phyloP scores from a whole-genome alignment of 2,888 invertebrate species.

The Orthonychiurus folsomi region DNA sequence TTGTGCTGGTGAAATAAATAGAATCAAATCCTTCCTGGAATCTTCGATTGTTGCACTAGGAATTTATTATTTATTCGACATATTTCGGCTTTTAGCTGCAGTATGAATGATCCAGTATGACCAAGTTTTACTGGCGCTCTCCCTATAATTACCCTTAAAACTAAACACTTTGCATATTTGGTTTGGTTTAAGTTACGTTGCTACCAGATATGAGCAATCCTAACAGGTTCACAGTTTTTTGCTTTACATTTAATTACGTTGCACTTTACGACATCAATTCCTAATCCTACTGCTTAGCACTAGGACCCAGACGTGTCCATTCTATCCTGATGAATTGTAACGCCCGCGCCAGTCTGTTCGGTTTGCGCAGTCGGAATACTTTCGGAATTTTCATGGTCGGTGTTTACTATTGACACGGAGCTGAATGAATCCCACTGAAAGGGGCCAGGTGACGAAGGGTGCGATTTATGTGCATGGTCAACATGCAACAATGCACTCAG shows the following conservation, averaged over 20 bases:
- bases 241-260: not conserved
- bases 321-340: conserved; percentile 29
- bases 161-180: not conserved
- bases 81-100: not conserved
- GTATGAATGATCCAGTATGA: no score
- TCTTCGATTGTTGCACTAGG: not conserved
- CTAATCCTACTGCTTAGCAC: no score
- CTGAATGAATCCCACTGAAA: conserved; percentile 6
- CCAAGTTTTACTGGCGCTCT: no score
- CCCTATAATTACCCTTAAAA: no score
- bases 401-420: not conserved
- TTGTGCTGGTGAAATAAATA: no score
- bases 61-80: no score
- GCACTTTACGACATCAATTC: no score
- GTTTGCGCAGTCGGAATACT: not conserved
- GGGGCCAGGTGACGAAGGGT: conserved; percentile 20
- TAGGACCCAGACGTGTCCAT: conserved; percentile 35
- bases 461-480: conserved; percentile 20
- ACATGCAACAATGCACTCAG: conserved; percentile 31
- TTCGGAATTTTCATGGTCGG: not conserved
- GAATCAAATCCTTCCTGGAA: not conserved
- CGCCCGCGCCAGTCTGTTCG: no score
- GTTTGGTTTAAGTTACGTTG: not conserved
- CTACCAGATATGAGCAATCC: not conserved
- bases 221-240: not conserved